Evolutionary conservation across 2,888 invertebrate species (phyloP).

Genomic region (Autographa pulchrina): DNA sequence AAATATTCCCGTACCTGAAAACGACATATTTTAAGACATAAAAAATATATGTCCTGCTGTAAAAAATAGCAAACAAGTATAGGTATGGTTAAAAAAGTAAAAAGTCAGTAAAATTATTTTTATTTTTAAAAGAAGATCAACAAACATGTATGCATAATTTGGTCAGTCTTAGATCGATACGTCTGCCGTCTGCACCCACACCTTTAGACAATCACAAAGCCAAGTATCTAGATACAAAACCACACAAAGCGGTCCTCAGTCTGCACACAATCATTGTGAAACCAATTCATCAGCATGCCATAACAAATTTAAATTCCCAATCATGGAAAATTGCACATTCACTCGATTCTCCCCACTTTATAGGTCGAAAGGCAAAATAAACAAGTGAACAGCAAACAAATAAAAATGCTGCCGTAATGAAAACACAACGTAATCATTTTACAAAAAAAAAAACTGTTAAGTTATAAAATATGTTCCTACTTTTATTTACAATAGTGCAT

Average conservation of each 20-base stretch:
- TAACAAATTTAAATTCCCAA: constrained; percentile 77
- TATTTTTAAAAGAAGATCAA: too few relatives aligned
- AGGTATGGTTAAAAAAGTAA: too few relatives aligned
- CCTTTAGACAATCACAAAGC: constrained; percentile 3
- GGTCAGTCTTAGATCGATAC: too few relatives aligned
- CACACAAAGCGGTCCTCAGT: constrained; percentile 31
- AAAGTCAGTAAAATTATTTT: too few relatives aligned
- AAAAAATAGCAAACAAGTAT: too few relatives aligned
- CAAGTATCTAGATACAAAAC: constrained; percentile 17
- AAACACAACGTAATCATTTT: constrained; percentile 67
- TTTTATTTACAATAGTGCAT: constrained; percentile 19
- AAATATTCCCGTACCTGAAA: too few relatives aligned
- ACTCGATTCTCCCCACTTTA: constrained; percentile 69
- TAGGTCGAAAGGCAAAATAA: constrained; percentile 70
- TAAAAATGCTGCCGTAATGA: constrained; percentile 64
- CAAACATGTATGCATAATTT: too few relatives aligned
- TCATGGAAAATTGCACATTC: constrained; percentile 78
- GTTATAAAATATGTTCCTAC: constrained; percentile 11
- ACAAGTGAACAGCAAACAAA: constrained; percentile 67
- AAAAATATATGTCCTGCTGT: too few relatives aligned
- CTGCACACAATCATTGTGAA: constrained; percentile 66
- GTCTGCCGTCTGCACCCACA: neutral
- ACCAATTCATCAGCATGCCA: constrained; percentile 74
- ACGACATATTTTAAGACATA: too few relatives aligned
- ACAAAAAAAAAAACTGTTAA: constrained; percentile 46